Evolutionary conservation across 2,113 vertebrate species (phyloP).

Genomic region (Eulemur macaco): DNA sequence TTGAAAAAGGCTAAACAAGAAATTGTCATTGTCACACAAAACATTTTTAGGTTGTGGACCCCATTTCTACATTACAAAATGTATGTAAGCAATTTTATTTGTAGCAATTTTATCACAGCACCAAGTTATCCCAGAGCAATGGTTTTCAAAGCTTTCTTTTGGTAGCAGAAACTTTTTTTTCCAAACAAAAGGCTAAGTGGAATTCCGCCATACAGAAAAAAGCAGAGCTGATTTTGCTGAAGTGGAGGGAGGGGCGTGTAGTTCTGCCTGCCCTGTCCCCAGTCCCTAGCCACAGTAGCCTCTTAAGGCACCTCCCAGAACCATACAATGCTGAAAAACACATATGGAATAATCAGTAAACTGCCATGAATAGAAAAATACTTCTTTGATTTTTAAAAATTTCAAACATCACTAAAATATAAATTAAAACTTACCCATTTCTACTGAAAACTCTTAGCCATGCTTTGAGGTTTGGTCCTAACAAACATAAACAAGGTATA

Average conservation of each 20-base stretch:
- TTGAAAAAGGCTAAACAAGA: slow-evolving; percentile 31
- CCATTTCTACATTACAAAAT: slow-evolving; percentile 37
- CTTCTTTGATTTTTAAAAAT: background rate
- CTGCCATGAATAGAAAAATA: background rate
- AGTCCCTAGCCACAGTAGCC: background rate
- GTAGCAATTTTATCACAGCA: background rate
- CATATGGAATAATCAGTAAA: background rate
- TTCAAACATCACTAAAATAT: slow-evolving; percentile 21
- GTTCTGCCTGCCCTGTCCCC: background rate
- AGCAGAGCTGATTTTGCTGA: background rate
- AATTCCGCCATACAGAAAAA: background rate
- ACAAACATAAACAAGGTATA: slow-evolving; percentile 93
- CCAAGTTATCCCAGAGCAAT: background rate
- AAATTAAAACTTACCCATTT: slow-evolving; percentile 90
- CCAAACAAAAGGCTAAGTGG: background rate
- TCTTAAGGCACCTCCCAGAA: background rate
- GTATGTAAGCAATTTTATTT: slow-evolving; percentile 31
- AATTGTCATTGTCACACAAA: background rate
- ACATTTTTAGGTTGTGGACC: background rate
- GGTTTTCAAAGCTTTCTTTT: slow-evolving; percentile 33
- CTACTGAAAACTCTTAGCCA: slow-evolving; percentile 98
- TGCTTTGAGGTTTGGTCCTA: slow-evolving; percentile 94
- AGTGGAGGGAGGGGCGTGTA: background rate
- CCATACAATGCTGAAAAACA: background rate
- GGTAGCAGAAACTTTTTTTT: background rate